A percentile compares a stretch with the other conserved stretches of the same genome.
Conservation (phyloP, 2,888 invertebrate genomes). For the Coleophora deauratella region DNA sequence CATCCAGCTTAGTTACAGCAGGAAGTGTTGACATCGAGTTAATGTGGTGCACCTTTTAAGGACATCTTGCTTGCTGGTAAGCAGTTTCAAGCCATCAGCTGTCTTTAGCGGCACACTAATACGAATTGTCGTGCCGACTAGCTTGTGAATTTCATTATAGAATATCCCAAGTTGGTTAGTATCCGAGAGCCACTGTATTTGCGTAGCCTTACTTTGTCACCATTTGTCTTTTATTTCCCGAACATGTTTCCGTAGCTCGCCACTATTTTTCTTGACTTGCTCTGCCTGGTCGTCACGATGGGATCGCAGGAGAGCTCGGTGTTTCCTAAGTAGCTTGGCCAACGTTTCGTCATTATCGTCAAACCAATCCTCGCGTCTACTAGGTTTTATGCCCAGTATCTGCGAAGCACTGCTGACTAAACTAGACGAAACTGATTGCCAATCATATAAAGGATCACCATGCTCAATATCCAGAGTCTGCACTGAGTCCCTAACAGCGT, state of each 20-base stretch:
- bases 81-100: too few relatives aligned
- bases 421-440: neutral
- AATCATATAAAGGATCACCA: too few relatives aligned
- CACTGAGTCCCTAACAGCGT: neutral
- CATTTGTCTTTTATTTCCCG: constrained; percentile 10
- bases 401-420: neutral
- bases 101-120: neutral
- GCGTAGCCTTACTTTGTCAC: constrained; percentile 12
- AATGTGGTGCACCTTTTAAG: constrained; percentile 6
- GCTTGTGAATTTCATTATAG: constrained; percentile 6
- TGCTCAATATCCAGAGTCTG: neutral
- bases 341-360: constrained; percentile 9
- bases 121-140: neutral
- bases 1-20: neutral
- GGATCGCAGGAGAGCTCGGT: neutral
- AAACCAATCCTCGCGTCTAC: constrained; percentile 10
- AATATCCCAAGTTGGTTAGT: constrained; percentile 11
- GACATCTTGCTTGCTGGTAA: neutral
- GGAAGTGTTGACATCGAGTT: constrained; percentile 4
- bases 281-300: neutral
- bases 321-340: neutral
- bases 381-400: constrained; percentile 1
- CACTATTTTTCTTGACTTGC: neutral
- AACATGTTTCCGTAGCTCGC: constrained; percentile 2
- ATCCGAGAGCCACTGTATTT: constrained; percentile 10